phyloP scores from a whole-genome alignment of 2,113 vertebrate genomes.

The Archilochus colubris region DNA sequence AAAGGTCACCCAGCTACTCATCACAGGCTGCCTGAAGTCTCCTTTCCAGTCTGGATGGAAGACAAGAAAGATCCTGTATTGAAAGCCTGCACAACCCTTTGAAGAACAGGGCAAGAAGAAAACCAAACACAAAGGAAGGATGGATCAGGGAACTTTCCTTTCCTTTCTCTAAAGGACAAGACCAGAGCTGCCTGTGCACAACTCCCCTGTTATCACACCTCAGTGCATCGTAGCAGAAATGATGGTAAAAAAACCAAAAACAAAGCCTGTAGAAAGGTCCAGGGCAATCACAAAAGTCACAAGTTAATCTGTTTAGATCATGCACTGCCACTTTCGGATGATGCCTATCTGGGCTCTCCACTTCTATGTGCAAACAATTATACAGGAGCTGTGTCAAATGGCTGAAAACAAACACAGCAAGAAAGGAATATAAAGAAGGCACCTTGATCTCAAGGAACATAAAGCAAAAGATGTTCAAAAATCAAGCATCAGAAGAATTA shows the following conservation, averaged over 20 bases:
- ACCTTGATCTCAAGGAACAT: not conserved
- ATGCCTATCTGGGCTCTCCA: not conserved
- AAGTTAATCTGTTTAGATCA: not conserved
- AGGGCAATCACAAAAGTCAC: not conserved
- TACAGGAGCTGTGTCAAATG: not conserved
- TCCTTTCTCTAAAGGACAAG: not conserved
- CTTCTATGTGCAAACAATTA: not conserved
- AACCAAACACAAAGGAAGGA: not conserved
- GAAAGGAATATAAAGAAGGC: not conserved
- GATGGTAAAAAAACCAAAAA: not conserved
- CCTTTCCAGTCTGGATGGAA: fast-evolving
- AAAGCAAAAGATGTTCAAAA: not conserved
- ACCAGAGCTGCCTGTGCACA: not conserved
- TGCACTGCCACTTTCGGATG: not conserved
- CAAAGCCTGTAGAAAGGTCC: not conserved
- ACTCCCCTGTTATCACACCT: not conserved
- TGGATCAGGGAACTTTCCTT: not conserved
- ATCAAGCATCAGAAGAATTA: not conserved
- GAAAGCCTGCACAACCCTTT: not conserved
- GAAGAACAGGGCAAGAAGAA: not conserved
- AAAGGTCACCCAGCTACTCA: not conserved
- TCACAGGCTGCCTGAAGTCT: not conserved
- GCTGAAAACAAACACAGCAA: not conserved
- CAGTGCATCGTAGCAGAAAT: not conserved
- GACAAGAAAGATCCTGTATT: not conserved